Percentiles rank a stretch among this genome's conserved stretches.
Conservation (phyloP, 1,140 invertebrate genomes). For the Monochamus saltuarius region DNA sequence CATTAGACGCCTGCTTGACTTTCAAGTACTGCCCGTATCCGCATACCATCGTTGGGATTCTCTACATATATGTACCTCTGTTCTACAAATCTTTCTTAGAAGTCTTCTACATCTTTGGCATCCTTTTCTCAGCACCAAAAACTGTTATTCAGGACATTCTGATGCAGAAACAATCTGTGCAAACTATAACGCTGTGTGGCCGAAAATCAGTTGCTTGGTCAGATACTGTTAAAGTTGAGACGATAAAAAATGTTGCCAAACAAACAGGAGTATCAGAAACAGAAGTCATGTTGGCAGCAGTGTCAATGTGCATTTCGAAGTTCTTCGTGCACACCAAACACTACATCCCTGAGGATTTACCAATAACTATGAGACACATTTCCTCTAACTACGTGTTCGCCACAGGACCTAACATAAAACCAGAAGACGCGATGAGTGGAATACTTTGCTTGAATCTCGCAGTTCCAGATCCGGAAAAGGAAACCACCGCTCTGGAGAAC, state of each 20-base stretch:
- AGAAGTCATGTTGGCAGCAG: conserved; percentile 66
- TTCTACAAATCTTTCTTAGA: conserved; percentile 59
- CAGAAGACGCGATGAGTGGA: conserved; percentile 45
- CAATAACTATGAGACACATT: conserved; percentile 54
- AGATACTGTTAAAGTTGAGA: conserved; percentile 60
- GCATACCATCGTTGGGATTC: conserved; percentile 51
- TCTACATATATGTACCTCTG: conserved; percentile 61
- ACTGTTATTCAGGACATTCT: conserved; percentile 63
- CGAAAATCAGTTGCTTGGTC: conserved; percentile 79
- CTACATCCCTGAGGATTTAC: conserved; percentile 50
- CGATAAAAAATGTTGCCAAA: conserved; percentile 57
- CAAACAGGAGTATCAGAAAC: conserved; percentile 65
- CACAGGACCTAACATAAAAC: conserved; percentile 39
- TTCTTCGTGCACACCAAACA: conserved; percentile 61
- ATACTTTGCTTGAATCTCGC: conserved; percentile 55
- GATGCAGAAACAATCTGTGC: conserved; percentile 56
- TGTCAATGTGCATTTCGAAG: conserved; percentile 62
- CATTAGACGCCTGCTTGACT: conserved; percentile 47
- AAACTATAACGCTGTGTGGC: conserved; percentile 71
- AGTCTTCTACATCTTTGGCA: conserved; percentile 56
- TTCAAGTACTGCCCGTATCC: conserved; percentile 51
- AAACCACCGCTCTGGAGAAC: conserved; percentile 45
- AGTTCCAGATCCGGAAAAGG: conserved; percentile 49
- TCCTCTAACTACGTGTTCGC: conserved; percentile 47
- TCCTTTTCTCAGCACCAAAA: conserved; percentile 59